A percentile compares a stretch with the other conserved stretches of the same genome.
phyloP scores from a whole-genome alignment of 2,113 vertebrate genomes.

The Ariopsis seemanni region DNA sequence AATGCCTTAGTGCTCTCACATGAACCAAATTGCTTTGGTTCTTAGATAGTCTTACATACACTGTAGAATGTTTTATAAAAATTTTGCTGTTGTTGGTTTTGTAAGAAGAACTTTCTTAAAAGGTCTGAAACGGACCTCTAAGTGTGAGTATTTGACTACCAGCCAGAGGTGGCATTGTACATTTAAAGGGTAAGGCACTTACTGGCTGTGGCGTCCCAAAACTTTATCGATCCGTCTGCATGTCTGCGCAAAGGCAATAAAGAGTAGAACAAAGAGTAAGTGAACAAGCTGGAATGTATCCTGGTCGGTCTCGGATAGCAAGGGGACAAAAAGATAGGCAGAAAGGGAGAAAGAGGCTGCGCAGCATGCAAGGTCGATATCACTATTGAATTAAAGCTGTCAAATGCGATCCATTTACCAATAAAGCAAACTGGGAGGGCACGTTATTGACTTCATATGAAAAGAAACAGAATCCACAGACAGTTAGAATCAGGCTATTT shows the following conservation, averaged over 20 bases:
- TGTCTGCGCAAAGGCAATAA: constrained; percentile 74
- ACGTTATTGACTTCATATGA: constrained; percentile 42
- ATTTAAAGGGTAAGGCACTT: constrained; percentile 70
- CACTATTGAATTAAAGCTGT: constrained; percentile 41
- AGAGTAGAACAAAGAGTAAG: constrained; percentile 40
- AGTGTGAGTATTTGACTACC: neutral
- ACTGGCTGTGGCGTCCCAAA: constrained; percentile 85
- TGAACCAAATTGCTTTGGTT: neutral
- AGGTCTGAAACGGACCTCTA: neutral
- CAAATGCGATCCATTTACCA: constrained; percentile 47
- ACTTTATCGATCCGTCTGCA: constrained; percentile 95
- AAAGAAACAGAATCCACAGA: constrained; percentile 41
- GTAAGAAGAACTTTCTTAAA: neutral
- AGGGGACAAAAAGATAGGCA: constrained; percentile 9
- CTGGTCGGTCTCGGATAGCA: constrained; percentile 10
- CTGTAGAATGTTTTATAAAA: neutral
- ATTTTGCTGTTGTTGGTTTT: neutral
- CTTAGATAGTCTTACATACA: neutral
- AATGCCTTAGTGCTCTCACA: neutral
- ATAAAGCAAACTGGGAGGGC: constrained; percentile 34
- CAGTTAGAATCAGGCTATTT: constrained; percentile 21
- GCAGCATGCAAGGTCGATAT: constrained; percentile 39
- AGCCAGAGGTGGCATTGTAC: neutral
- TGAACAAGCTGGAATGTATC: constrained; percentile 20
- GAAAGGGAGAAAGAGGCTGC: constrained; percentile 20